Evolutionary conservation across 2,888 invertebrate genomes (phyloP), one percentile per base, ranked within the genome.

Genomic region (Ectropis crepuscularia): DNA sequence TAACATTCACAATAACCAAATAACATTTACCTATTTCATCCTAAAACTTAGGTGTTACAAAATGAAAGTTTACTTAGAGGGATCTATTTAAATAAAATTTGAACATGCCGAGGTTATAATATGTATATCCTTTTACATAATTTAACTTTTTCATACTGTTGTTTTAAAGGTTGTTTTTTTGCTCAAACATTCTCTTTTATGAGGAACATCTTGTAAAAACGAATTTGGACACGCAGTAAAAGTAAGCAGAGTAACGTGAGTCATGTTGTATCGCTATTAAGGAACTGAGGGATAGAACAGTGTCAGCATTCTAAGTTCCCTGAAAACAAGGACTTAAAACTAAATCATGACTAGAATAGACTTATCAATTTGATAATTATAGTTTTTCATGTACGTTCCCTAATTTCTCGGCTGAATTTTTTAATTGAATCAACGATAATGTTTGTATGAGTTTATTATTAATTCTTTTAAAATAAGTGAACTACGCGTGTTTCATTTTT

Each of bases 261-360:
- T 77, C 83, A 81, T 82, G 80, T 82, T 84, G 82, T 83, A 81
- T 82, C 73, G 76, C 75, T 77, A 80, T 83, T 80, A 81, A 60
- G 70, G 74, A 79, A 79, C 72, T 76, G 77, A 75, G 73, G 70
- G 74, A 79, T 81, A 82, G 80, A 68, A 74, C 74, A 73, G 75
- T 74, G 81, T 84, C 83, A 83, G 84, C 82, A 69, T 74, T 80
- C 77, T 77, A 80, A 80, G 80, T 65, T 74, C 69, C 66, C 68
- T 76, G 63, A 58, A 38, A 59, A 63, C 72, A 65, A 67, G 60
- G 54, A 57, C 63, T 57, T 59, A 63, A 59, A 53, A 38, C 41
- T 6, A 51, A 16, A 41, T 45, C 7, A 11, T 37, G 11, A 8
- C 75, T 79, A 59, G 78, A 82, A 74, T 51, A 5, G 73, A 12